A percentile compares a stretch with the other conserved stretches of the same genome.
Evolutionary conservation across 2,888 invertebrate species (phyloP).

Genomic region (Liopterus haemorrhoidalis): DNA sequence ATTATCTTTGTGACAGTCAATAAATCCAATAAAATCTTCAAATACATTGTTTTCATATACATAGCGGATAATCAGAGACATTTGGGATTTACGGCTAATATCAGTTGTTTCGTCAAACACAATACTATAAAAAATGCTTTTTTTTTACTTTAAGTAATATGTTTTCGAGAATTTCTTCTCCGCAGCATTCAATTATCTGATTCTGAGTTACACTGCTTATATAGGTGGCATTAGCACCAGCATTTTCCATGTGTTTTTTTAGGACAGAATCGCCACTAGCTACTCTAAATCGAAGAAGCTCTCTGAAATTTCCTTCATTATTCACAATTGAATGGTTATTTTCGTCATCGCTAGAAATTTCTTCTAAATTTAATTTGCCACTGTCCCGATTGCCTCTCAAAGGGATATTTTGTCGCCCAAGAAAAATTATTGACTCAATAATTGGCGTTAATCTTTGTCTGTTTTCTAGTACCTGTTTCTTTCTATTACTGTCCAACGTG

Average conservation of each 20-base stretch:
- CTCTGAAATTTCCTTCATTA: constrained; percentile 31
- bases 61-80: constrained; percentile 33
- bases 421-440: constrained; percentile 16
- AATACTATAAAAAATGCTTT: constrained; percentile 30
- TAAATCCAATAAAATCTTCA: constrained; percentile 33
- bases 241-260: constrained; percentile 30
- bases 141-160: constrained; percentile 26
- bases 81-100: constrained; percentile 31
- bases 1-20: constrained; percentile 28
- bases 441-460: constrained; percentile 17
- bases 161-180: constrained; percentile 30
- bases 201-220: constrained; percentile 34
- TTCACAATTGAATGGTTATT: too few relatives aligned
- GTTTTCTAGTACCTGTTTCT: constrained; percentile 26
- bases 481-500: constrained; percentile 17
- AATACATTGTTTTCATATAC: too few relatives aligned
- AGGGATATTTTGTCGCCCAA: constrained; percentile 32
- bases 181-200: constrained; percentile 32
- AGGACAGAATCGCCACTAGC: constrained; percentile 33
- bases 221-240: constrained; percentile 29
- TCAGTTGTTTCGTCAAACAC: constrained; percentile 38
- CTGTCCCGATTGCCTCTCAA: constrained; percentile 32
- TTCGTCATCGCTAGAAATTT: constrained; percentile 17
- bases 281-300: constrained; percentile 30
- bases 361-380: constrained; percentile 22